Base-by-base conservation (phyloP, 2,888 invertebrate genomes). In the Caenorhabditis becei region DNA sequence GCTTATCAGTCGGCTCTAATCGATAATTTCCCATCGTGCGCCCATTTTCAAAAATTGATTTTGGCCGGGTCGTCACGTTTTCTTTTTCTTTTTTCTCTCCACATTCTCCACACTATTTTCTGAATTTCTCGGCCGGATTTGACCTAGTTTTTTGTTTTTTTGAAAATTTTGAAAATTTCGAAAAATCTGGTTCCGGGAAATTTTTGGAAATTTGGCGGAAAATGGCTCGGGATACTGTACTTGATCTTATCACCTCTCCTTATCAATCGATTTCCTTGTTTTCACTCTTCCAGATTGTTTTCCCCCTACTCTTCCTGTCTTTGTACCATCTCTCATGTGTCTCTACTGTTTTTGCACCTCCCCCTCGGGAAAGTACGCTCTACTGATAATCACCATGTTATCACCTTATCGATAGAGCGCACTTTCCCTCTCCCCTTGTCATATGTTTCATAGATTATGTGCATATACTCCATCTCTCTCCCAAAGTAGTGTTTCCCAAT, bases 31-130 rank as follows among this genome's bases (percentile, higher is more conserved):
- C 41, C 8, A 18, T 32, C 53, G 23, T 20, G 47, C 26, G 44
- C 23, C 65, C 74, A 65, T 51, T 49, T 74, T 74, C 74, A 74
- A 74, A 74, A 74, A 74, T 74, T 74, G 65, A 74, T 74, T 74
- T 74, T 74, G 74, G 74, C 65, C 65, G 65, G 74, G 56, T 41
- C 59, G 51, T 35, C n/a, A n/a, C n/a, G n/a, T n/a, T n/a, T n/a
- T n/a, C n/a, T n/a, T n/a, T 26, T 32, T n/a, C 44, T 18, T 67
- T 10, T 28, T 4, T 54, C n/a, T 18, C 18, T 35, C 35, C 20
- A 10, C 18, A 0, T 16, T 24, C 41, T 59, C 37, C 8, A 18
- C 37, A 11, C n/a, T 41, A 41, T 24, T 24, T 41, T 23, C 0
- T 26, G 11, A 26, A 3, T 14, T 53, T 26, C 4, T 14, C 10